Base-by-base conservation (phyloP, 2,797 vertebrate species). In the Amphiprion clarkii region DNA sequence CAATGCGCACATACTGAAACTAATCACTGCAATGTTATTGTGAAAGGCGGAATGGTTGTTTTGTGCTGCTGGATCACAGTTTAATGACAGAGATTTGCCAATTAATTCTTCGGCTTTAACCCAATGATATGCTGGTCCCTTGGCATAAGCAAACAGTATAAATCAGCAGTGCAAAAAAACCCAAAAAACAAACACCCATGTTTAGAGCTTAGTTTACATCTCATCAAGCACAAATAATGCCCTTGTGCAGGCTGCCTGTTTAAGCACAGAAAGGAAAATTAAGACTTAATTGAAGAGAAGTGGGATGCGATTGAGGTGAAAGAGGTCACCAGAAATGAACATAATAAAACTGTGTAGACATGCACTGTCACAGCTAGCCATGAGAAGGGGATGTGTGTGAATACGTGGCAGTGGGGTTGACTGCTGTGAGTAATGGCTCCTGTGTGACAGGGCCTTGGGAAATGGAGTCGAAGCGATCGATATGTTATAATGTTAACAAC, bases 401-500 rank as follows among this genome's bases (percentile, higher is more conserved):
- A 3, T 53, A 53, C 21, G 54, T 53, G 67, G 63, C 39, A 71
- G 71, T 27, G 55, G 79, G 75, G 63, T 64, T 87, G 85, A 87
- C 88, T 88, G 79, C 82, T 89, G 78, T 93, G 92, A 94, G 90
- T 92, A 94, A 93, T 93, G 85, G 82, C 90, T 89, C 79, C 79
- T 90, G 86, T 85, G 85, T 89, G 92, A 93, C 89, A 88, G 83
- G 76, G 86, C 91, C 90, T 85, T 92, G 89, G 88, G 92, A 93
- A 90, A 89, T 87, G 87, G 89, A 93, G 81, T 89, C 63, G 67
- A 92, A 88, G 64, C 81, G 82, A 95, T 95, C 93, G 67, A 95
- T 95, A 92, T 71, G 78, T 95, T 93, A 94, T 94, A 93, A 95
- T 93, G 94, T 94, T 94, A 94, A 93, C 89, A 92, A 90, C 88